These are phyloP conservation scores for Urocitellus parryii DNA, from an alignment of 2,113 vertebrate genomes.

Conservation along the genomic window DNA sequence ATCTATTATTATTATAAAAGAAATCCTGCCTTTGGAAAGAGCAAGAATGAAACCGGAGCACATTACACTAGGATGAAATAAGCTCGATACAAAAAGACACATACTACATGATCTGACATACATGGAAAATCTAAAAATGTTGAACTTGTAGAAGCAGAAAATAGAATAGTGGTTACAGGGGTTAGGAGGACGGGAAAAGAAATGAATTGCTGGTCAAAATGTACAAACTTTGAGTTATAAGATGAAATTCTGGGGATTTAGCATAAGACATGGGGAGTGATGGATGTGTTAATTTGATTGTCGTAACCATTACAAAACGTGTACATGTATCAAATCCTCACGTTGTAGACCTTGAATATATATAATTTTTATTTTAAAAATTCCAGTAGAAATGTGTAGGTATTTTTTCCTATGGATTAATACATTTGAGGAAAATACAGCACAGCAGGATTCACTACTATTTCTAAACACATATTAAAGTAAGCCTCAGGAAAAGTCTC, in stretches of 20 bases:
- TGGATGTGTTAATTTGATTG: background rate
- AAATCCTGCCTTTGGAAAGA: background rate
- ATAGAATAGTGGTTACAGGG: background rate
- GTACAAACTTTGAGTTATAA: background rate
- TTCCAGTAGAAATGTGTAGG: background rate
- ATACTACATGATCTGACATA: background rate
- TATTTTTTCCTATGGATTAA: background rate
- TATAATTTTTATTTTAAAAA: background rate
- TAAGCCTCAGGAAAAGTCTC: background rate
- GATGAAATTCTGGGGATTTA: background rate
- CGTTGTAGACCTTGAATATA: background rate
- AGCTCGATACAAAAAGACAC: background rate
- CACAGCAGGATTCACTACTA: background rate
- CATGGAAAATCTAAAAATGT: background rate
- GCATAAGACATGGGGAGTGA: background rate
- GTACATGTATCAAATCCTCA: background rate
- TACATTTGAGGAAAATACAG: background rate
- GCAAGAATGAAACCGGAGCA: background rate
- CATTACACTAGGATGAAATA: background rate
- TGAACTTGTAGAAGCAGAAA: background rate
- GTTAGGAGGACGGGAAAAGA: background rate
- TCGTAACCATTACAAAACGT: background rate
- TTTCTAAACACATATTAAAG: slow-evolving; percentile 38
- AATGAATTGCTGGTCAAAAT: background rate
- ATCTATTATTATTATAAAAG: background rate